These are phyloP conservation scores for Poecilia gillii DNA, from an alignment of 2,797 vertebrate genomes.

Conservation along the genomic window DNA sequence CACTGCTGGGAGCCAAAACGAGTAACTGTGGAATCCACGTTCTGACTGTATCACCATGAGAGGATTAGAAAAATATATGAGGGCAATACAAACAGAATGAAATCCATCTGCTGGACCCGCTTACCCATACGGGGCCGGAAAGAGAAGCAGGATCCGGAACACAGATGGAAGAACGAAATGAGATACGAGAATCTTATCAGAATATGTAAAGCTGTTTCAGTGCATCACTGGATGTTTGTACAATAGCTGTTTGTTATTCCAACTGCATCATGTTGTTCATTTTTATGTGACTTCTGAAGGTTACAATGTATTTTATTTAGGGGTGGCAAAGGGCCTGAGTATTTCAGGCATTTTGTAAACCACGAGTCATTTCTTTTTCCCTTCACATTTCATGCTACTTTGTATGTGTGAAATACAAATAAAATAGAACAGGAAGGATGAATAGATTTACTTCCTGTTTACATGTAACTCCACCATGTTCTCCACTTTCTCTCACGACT, in stretches of 20 bases:
- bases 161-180: neutral
- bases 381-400: neutral
- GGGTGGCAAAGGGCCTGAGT: neutral
- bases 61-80: constrained; percentile 7
- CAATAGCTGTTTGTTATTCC: neutral
- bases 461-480: neutral
- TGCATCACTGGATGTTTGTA: neutral
- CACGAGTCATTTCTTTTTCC: neutral
- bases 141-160: neutral
- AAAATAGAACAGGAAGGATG: neutral
- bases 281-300: neutral
- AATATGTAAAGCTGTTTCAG: neutral
- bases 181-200: neutral
- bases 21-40: constrained; percentile 41
- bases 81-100: neutral
- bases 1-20: neutral
- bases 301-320: neutral
- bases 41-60: constrained; percentile 26
- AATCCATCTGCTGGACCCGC: neutral
- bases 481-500: neutral
- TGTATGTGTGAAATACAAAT: neutral
- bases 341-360: neutral
- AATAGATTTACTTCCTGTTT: neutral
- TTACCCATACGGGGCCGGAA: neutral
- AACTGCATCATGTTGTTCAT: neutral